A percentile compares a stretch with the other conserved stretches of the same genome.
Evolutionary conservation across 1,140 invertebrate species (phyloP).

Genomic region (Whitmania pigra): DNA sequence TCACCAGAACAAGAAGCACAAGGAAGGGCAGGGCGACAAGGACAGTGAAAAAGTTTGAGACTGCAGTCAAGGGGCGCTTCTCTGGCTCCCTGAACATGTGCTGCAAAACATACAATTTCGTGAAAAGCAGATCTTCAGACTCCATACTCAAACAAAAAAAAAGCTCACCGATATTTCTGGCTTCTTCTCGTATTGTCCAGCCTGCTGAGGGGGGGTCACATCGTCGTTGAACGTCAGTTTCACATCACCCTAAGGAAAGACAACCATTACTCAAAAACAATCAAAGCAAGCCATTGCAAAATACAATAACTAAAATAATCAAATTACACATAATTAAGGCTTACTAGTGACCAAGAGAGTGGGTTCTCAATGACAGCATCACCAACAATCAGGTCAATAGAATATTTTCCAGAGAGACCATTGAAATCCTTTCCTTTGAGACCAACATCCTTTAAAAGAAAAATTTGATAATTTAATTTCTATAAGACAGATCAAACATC

Average conservation of each 20-base stretch:
- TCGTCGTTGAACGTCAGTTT: constrained; percentile 54
- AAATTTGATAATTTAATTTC: background rate
- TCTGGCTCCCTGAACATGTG: constrained; percentile 86
- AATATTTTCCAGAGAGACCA: constrained; percentile 62
- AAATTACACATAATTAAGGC: constrained; percentile 15
- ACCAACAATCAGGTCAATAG: constrained; percentile 71
- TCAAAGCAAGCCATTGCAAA: background rate
- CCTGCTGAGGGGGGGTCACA: constrained; percentile 30
- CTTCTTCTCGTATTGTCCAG: constrained; percentile 51
- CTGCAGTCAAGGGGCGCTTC: constrained; percentile 65
- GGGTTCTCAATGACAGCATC: constrained; percentile 80
- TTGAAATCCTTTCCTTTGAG: constrained; percentile 66
- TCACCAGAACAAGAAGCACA: constrained; percentile 63
- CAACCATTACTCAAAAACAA: background rate
- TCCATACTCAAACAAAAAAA: background rate
- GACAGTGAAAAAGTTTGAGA: constrained; percentile 79
- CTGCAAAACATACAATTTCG: constrained; percentile 39
- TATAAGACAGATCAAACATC: background rate
- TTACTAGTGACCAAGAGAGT: constrained; percentile 62
- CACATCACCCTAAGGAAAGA: constrained; percentile 49
- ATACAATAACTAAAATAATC: background rate
- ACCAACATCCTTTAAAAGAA: constrained; percentile 57
- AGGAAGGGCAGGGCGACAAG: constrained; percentile 68
- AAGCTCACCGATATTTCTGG: constrained; percentile 63
- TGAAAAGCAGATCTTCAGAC: constrained; percentile 1